Evolutionary conservation across 2,888 invertebrate species (phyloP), one percentile per base, ranked within the genome.

Genomic region (Coelinius sp.): DNA sequence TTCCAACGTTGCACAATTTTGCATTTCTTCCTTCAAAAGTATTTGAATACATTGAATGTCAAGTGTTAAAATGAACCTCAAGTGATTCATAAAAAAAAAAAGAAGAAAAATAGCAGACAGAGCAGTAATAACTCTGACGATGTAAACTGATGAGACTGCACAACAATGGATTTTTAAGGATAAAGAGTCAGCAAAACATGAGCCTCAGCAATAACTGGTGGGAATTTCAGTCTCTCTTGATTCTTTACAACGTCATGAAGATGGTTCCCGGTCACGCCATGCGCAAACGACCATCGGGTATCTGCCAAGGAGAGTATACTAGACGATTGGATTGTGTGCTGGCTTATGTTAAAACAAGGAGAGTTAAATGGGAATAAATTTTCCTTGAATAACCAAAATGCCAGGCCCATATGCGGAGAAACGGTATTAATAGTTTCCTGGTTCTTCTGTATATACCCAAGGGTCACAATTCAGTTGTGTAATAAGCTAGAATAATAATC

Each of bases 191-290:
- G 59, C 59, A 35, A 35, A 59, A 59, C 25, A 59, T 31, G 59
- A 59, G n/a, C 31, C 20, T 14, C 10, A 27, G 14, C 8, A 49
- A 49, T 8, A n/a, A 17, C 35, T 22, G 59, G 59, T 59, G 59
- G 59, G 59, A 59, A 59, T 59, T 59, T 59, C 20, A 59, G 59
- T 59, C 31, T 59, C 22, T 49, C 20, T 59, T 14, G 20, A 35
- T 35, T 44, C 59, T 70, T 44, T 65, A 56, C 41, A 24, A 49
- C 66, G 64, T 70, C 70, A 66, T 70, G 73, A 59, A 59, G 70
- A 62, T 68, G 70, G 72, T 75, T 68, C 71, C 73, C 70, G 74
- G 69, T 75, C 71, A 71, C 76, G 73, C 68, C 71, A 73, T 73
- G 73, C 74, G 72, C 72, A 68, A 70, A 68, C 73, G 52, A 65